Percentiles rank a stretch among this genome's conserved stretches.
Conservation (phyloP, 1,140 invertebrate genomes). For the Nautilus pompilius region DNA sequence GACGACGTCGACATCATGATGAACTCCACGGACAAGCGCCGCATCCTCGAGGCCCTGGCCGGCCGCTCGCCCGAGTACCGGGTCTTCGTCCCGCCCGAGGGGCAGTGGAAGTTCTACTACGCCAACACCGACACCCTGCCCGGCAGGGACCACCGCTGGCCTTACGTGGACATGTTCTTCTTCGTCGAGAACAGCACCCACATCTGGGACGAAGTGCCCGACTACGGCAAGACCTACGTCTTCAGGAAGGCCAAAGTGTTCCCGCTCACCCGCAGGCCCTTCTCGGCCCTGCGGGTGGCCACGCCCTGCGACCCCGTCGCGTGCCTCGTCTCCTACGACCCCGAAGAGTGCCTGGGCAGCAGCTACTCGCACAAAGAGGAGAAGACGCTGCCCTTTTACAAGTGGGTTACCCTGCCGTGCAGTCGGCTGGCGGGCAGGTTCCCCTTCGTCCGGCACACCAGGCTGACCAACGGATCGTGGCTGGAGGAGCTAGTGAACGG, state of each 20-base stretch:
- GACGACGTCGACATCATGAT: conserved; percentile 46
- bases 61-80: conserved; percentile 7
- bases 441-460: background rate
- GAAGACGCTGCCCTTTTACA: background rate
- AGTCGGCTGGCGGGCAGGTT: background rate
- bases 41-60: conserved; percentile 11
- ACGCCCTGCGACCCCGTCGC: background rate
- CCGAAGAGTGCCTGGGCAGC: background rate
- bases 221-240: conserved; percentile 20
- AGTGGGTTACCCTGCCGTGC: background rate
- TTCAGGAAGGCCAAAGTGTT: conserved; percentile 32
- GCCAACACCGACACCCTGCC: conserved; percentile 9
- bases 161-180: conserved; percentile 49
- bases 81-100: background rate
- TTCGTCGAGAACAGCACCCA: conserved; percentile 38
- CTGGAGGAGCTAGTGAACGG: background rate
- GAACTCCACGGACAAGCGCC: conserved; percentile 16
- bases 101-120: conserved; percentile 36
- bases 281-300: background rate
- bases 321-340: background rate
- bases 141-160: conserved; percentile 31
- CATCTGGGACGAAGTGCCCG: conserved; percentile 31
- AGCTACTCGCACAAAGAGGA: background rate
- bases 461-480: background rate
- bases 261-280: conserved; percentile 26